These are phyloP conservation scores for Entomobrya proxima DNA, from an alignment of 2,888 invertebrate genomes.

Conservation along the genomic window DNA sequence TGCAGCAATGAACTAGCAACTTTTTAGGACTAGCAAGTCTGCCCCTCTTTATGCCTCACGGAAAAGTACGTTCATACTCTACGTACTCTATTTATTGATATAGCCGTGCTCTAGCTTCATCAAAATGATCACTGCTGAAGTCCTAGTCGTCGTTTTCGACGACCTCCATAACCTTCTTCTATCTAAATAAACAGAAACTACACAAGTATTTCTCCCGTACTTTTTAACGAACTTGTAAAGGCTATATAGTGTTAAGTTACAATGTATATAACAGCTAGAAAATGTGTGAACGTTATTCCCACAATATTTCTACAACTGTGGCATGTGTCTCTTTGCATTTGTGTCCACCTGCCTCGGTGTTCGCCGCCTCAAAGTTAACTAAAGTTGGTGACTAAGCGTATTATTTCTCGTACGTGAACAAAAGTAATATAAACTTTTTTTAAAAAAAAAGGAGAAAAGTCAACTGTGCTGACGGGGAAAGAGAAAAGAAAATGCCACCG, in stretches of 20 bases:
- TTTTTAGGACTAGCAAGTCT: background rate
- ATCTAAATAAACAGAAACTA: conserved; percentile 4
- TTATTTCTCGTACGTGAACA: conserved; percentile 2
- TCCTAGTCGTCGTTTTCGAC: background rate
- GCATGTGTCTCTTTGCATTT: conserved; percentile 51
- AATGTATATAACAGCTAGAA: background rate
- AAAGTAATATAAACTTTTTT: conserved; percentile 31
- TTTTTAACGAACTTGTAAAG: background rate
- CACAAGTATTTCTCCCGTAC: background rate
- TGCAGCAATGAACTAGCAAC: background rate
- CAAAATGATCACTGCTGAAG: conserved; percentile 20
- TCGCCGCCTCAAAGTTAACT: conserved; percentile 8
- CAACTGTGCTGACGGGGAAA: background rate
- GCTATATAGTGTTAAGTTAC: background rate
- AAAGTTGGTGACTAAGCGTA: background rate
- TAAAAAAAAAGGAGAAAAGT: conserved; percentile 5
- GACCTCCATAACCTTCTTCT: background rate
- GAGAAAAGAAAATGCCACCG: conserved; percentile 46
- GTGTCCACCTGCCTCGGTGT: conserved; percentile 64
- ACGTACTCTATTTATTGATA: conserved; percentile 1
- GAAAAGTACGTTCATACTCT: background rate
- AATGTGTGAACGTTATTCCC: background rate
- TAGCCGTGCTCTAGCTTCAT: background rate
- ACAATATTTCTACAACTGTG: background rate
- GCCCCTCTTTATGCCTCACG: background rate